Percentiles rank a stretch among this genome's conserved stretches.
Evolutionary conservation across 2,888 invertebrate species (phyloP).

Genomic region (Ormyrus pomaceus): DNA sequence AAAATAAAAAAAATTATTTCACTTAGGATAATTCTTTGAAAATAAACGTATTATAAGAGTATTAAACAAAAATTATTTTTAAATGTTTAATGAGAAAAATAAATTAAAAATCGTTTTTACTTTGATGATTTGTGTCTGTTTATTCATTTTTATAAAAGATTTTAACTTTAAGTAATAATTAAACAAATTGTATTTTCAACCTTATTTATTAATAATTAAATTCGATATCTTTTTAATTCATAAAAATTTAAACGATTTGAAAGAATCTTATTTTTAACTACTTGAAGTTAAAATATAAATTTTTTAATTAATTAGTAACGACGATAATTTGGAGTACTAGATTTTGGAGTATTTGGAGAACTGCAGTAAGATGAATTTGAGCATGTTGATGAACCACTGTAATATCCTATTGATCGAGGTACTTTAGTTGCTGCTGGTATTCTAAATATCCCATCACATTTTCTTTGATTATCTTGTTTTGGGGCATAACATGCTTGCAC

Average conservation of each 20-base stretch:
- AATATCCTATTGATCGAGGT: conserved; percentile 48
- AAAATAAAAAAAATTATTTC: not conserved
- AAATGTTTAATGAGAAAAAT: not conserved
- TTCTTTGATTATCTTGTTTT: conserved; percentile 10
- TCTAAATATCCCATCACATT: conserved; percentile 37
- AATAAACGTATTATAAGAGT: no score
- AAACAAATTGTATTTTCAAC: no score
- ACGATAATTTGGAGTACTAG: conserved; percentile 22
- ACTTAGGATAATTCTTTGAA: no score
- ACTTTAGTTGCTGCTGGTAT: conserved; percentile 41
- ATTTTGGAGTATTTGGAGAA: conserved; percentile 15
- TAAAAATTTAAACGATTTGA: no score
- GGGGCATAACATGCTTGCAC: not conserved
- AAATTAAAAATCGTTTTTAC: not conserved
- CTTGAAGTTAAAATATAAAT: no score
- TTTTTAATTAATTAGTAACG: conserved; percentile 13
- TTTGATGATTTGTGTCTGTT: not conserved
- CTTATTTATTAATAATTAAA: no score
- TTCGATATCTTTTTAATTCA: no score
- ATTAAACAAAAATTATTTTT: not conserved
- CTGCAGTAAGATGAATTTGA: conserved; percentile 27
- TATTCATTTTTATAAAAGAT: no score
- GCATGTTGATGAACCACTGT: conserved; percentile 38
- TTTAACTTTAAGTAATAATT: no score
- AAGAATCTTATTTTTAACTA: no score